phyloP scores from a whole-genome alignment of 2,888 invertebrate genomes.

The Lymantria monacha region DNA sequence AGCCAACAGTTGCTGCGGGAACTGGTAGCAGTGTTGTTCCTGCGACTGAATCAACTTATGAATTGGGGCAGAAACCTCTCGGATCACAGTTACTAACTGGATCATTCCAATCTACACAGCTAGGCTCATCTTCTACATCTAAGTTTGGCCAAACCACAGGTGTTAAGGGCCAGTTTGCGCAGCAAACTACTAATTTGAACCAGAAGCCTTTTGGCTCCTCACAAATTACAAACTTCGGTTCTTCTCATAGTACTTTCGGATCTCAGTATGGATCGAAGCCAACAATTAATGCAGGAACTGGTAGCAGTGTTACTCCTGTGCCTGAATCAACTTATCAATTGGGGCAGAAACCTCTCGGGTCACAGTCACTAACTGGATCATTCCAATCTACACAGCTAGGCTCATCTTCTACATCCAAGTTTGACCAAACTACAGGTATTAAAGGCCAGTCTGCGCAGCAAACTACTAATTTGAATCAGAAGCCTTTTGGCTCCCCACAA shows the following conservation, averaged over 20 bases:
- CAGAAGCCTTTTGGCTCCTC: not conserved
- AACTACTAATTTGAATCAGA: not conserved
- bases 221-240: not conserved
- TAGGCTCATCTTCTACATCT: not conserved
- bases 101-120: not conserved
- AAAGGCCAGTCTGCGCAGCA: not conserved
- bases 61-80: not conserved
- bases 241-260: not conserved
- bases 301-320: not conserved
- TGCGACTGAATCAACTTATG: not conserved
- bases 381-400: conserved; percentile 7
- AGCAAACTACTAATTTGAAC: not conserved
- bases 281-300: not conserved
- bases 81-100: not conserved
- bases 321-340: not conserved
- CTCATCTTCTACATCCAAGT: conserved; percentile 4
- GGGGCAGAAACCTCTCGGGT: not conserved
- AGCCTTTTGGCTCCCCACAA: not conserved
- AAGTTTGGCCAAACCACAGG: not conserved
- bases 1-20: not conserved
- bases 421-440: not conserved
- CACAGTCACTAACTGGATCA: not conserved
- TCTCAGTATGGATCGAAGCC: not conserved
- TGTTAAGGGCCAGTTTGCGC: not conserved
- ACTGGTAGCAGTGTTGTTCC: not conserved